These are phyloP conservation scores for Oncorhynchus nerka DNA, from an alignment of 2,113 vertebrate genomes.

Conservation along the genomic window DNA sequence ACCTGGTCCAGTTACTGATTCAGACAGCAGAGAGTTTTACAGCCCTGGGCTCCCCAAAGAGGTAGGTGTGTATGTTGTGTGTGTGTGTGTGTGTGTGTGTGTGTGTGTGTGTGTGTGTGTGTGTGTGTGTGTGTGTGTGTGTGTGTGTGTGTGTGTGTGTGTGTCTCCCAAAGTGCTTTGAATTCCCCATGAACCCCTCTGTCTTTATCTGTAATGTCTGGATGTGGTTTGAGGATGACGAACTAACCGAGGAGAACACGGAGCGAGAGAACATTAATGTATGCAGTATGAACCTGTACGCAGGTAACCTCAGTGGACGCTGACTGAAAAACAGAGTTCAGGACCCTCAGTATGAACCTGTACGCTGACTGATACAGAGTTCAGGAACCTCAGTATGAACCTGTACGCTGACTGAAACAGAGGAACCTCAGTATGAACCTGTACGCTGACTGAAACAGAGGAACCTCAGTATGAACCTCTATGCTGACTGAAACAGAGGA, in stretches of 20 bases:
- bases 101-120: not conserved
- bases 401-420: no score
- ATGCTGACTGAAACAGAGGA: no score
- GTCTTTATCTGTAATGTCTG: constrained; percentile 48
- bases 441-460: no score
- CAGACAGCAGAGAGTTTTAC: constrained; percentile 27
- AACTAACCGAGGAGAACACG: not conserved
- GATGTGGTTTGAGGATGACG: constrained; percentile 27
- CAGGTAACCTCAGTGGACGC: no score
- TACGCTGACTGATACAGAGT: no score
- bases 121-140: not conserved
- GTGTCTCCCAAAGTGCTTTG: constrained; percentile 41
- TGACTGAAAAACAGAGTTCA: no score
- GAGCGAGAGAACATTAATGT: no score
- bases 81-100: not conserved
- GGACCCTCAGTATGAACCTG: no score
- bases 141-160: not conserved
- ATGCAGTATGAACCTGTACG: no score
- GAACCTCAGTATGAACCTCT: no score
- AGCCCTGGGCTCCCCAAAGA: constrained; percentile 26
- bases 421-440: no score
- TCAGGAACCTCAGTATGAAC: no score
- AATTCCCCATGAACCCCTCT: constrained; percentile 55
- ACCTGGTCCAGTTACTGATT: constrained; percentile 44
- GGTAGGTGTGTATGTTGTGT: not conserved